Evolutionary conservation across 1,140 invertebrate species (phyloP).

Genomic region (Protaetia brevitarsis): DNA sequence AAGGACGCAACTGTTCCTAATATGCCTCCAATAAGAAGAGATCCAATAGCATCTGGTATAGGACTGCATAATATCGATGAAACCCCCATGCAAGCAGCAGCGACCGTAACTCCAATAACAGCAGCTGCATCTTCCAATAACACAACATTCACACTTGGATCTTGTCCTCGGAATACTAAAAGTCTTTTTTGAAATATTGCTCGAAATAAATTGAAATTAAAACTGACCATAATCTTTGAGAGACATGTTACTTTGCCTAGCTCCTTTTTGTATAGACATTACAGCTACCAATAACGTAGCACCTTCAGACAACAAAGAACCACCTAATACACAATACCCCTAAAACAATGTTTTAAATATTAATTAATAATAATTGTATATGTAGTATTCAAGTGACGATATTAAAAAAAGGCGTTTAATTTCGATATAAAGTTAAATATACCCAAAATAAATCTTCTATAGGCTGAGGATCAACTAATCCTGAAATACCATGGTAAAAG

Average conservation of each 20-base stretch:
- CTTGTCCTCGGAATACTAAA: constrained; percentile 70
- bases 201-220: constrained; percentile 16
- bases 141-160: constrained; percentile 96
- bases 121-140: constrained; percentile 95
- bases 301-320: constrained; percentile 87
- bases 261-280: constrained; percentile 82
- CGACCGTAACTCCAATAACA: constrained; percentile 85
- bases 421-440: no score
- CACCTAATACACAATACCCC: constrained; percentile 85
- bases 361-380: no score
- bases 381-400: no score
- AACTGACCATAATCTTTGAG: constrained; percentile 77
- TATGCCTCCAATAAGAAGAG: constrained; percentile 84
- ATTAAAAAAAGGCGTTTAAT: no score
- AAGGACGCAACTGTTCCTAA: constrained; percentile 90
- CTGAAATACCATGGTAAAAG: constrained; percentile 91
- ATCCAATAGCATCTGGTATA: constrained; percentile 86
- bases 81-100: constrained; percentile 85
- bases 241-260: constrained; percentile 70
- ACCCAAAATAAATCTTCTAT: constrained; percentile 85
- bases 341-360: constrained; percentile 50
- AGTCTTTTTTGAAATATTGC: no score
- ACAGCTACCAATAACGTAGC: constrained; percentile 89
- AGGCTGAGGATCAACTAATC: constrained; percentile 75
- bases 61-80: constrained; percentile 73